phyloP scores from a whole-genome alignment of 2,797 vertebrate species.

The Pangasius sanitwongsei region DNA sequence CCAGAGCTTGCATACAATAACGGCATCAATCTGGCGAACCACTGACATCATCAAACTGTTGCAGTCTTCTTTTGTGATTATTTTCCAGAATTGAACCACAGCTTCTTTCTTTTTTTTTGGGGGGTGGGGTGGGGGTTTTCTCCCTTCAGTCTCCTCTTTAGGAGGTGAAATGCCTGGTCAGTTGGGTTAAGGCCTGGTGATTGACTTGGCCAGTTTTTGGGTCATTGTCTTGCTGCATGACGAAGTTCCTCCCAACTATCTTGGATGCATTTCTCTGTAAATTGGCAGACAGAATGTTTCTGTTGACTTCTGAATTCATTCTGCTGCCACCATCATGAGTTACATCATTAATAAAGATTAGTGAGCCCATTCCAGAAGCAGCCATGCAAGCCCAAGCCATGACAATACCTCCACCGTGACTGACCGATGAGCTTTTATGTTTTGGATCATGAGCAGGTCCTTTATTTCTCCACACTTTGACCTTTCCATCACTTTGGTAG shows the following conservation, averaged over 20 bases:
- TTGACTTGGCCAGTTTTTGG: not conserved
- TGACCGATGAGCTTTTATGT: not conserved
- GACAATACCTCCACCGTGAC: not conserved
- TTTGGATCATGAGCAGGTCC: no score
- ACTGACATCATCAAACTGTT: not conserved
- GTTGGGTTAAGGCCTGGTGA: not conserved
- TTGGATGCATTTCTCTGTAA: not conserved
- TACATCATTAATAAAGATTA: not conserved
- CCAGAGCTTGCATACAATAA: not conserved
- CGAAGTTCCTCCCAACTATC: not conserved
- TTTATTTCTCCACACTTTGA: no score
- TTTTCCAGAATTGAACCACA: not conserved
- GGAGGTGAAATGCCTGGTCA: not conserved
- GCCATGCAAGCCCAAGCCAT: not conserved
- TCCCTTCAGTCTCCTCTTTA: not conserved
- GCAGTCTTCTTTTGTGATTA: not conserved
- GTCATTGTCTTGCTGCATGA: not conserved
- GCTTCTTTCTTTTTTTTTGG: not conserved
- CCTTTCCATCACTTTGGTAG: no score
- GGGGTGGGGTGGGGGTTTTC: not conserved
- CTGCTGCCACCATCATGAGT: not conserved
- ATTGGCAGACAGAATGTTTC: not conserved
- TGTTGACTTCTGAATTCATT: not conserved
- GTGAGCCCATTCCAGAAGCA: not conserved
- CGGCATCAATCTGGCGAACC: not conserved